A percentile compares a stretch with the other conserved stretches of the same genome.
phyloP scores from a whole-genome alignment of 2,797 vertebrate species.

The Rhinichthys osculus region DNA sequence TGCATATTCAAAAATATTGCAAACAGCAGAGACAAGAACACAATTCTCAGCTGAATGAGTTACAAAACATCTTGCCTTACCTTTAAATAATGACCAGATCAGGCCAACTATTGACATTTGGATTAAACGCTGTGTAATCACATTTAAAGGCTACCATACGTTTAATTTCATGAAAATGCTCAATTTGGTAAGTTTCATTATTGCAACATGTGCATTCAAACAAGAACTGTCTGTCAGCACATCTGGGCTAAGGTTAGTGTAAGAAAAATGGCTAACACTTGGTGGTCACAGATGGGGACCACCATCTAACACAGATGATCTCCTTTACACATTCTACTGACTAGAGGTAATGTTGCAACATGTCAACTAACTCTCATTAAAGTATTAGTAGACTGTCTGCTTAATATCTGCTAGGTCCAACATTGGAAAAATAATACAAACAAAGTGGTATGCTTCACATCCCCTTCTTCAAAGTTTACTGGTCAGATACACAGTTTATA shows the following conservation, averaged over 20 bases:
- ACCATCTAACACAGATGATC: neutral
- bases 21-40: neutral
- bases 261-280: neutral
- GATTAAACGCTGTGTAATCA: neutral
- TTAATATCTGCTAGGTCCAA: no score
- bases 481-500: neutral
- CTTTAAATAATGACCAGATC: neutral
- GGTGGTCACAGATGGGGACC: no score
- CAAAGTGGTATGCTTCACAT: neutral
- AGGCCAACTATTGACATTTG: neutral
- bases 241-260: neutral
- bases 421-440: no score
- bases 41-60: neutral
- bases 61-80: neutral
- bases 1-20: conserved; percentile 54
- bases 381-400: no score
- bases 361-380: no score
- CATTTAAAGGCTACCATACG: neutral
- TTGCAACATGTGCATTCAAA: neutral
- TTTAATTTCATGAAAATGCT: conserved; percentile 37
- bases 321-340: neutral
- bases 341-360: neutral
- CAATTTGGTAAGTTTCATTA: neutral
- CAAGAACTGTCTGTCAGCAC: neutral
- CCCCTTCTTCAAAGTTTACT: neutral